Conservation (phyloP, 2,113 vertebrate species). For the Phaethornis superciliosus region DNA sequence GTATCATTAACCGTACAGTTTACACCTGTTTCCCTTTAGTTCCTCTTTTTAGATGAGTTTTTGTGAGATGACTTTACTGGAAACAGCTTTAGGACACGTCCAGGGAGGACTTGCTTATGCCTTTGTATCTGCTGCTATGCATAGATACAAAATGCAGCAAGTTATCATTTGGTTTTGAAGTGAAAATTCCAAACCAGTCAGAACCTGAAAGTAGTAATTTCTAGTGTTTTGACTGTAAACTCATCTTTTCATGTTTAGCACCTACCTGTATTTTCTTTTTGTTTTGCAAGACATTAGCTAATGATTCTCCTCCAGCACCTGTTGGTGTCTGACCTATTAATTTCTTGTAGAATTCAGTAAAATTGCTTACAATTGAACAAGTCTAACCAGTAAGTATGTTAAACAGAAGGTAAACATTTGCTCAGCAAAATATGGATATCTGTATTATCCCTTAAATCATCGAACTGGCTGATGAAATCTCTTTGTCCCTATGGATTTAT, state of each 20-base stretch:
- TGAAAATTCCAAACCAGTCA: not conserved
- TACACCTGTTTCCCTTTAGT: not conserved
- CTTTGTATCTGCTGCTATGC: not conserved
- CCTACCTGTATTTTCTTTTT: not conserved
- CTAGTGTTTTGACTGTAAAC: not conserved
- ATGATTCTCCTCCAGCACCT: not conserved
- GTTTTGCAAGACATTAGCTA: not conserved
- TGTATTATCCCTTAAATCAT: not conserved
- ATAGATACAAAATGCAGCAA: not conserved
- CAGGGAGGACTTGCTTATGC: accelerated
- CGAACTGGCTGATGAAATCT: not conserved
- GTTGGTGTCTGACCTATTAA: not conserved
- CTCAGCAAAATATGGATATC: not conserved
- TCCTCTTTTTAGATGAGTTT: not conserved
- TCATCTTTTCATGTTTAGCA: not conserved
- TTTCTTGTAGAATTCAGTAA: not conserved
- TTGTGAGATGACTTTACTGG: not conserved
- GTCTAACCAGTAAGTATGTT: not conserved
- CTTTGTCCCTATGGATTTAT: not conserved
- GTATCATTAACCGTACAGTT: not conserved
- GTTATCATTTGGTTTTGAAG: not conserved
- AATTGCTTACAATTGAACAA: not conserved
- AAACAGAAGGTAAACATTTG: not conserved
- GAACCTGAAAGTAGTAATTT: not conserved
- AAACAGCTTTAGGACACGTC: not conserved